Base-by-base conservation (phyloP, 2,888 invertebrate genomes). In the Nemotelus pantherinus region DNA sequence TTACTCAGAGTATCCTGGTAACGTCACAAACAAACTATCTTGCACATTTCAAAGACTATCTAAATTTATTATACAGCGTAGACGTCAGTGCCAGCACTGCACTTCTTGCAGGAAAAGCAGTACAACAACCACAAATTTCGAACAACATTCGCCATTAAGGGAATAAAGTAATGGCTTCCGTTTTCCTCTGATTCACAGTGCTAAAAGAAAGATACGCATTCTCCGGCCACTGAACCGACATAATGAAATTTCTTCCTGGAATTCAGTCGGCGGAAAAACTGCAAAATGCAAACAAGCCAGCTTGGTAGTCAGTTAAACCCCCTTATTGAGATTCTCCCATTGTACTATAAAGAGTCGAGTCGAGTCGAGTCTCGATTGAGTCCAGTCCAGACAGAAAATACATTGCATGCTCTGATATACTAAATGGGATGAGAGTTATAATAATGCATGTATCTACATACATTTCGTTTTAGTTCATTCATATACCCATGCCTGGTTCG, bases 231-330 rank as follows among this genome's bases (percentile, higher is more conserved):
- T 25, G 3, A 53, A 53, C 39, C 50, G 53, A 67, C 67, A 44
- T 50, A 67, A 67, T 67, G 47, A 48, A 67, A 67, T 67, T 67
- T 47, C 44, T 43, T 63, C 63, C 25, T 41, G n/a, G 43, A n/a
- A 43, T 25, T 43, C 9, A 63, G 25, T 25, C 25, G 25, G 25
- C 25, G 25, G 25, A 41, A 39, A 43, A n/a, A 63, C 43, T 41
- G 47, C 50, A 67, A 67, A 67, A 67, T 50, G 67, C 67, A 67
- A 67, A 67, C 67, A 67, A 67, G 67, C 50, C 45, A 44, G 10
- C 7, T 44, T 10, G 25, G 25, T 25, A 25, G 25, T 25, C 25
- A 25, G 25, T 25, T 44, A 5, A 64, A 64, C 3, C 64, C 64
- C 64, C n/a, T 25, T 10, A 25, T 44, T 44, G 64, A 6, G 41